phyloP scores from a whole-genome alignment of 2,888 invertebrate species.

The Apamea monoglypha region DNA sequence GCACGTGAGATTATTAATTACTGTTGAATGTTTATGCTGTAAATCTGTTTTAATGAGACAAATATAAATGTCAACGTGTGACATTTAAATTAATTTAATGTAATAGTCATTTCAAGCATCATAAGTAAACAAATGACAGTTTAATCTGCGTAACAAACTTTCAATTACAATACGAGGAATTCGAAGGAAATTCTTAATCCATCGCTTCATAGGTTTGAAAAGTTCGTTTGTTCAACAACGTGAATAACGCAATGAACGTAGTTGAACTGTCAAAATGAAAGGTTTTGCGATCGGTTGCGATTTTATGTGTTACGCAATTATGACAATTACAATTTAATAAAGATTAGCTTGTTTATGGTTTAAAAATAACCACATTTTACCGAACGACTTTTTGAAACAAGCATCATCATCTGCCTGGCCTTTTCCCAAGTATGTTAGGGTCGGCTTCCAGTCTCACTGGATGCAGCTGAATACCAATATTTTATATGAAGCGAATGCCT shows the following conservation, averaged over 20 bases:
- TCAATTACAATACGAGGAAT: neutral
- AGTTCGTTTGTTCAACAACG: neutral
- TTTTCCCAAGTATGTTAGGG: no score
- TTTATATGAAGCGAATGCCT: no score
- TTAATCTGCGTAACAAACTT: neutral
- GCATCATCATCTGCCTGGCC: no score
- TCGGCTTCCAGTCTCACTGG: no score
- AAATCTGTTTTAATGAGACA: slow-evolving; percentile 5
- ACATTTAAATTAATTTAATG: slow-evolving; percentile 13
- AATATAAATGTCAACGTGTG: slow-evolving; percentile 18
- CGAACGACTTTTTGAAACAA: neutral
- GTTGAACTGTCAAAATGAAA: neutral
- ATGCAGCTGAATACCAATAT: no score
- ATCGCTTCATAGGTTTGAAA: neutral
- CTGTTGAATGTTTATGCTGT: slow-evolving; percentile 25
- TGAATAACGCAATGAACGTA: neutral
- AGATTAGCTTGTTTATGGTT: neutral
- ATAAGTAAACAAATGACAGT: neutral
- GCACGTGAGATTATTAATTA: slow-evolving; percentile 21
- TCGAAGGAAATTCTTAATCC: neutral
- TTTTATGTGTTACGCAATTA: neutral
- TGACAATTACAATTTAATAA: slow-evolving; percentile 8
- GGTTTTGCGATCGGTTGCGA: neutral
- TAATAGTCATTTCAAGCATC: neutral
- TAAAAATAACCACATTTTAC: slow-evolving; percentile 1